Evolutionary conservation across 1,140 invertebrate species (phyloP), one percentile per base, ranked within the genome.

Genomic region (Atopsyche davidsoni): DNA sequence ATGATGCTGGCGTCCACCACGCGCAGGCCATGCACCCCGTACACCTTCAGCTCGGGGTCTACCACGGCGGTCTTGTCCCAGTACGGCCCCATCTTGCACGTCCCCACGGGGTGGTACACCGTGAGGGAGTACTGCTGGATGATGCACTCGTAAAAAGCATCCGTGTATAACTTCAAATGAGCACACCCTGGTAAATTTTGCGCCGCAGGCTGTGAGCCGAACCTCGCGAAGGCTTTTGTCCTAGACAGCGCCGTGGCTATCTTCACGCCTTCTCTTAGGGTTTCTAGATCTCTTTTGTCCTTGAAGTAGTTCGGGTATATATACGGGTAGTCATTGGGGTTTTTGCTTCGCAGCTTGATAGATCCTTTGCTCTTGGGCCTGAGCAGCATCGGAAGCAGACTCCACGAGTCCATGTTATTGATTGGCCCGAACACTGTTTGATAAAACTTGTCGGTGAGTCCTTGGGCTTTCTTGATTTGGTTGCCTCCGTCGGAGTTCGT

Each of bases 221-320:
- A 89, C 28, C 76, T 72, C 57, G 77, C 75, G 59, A 90, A 87
- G 0, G 85, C 77, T 39, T 77, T 74, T 0, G 87, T 90, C 51
- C 79, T 77, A 11, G 86, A 87, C 6, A 90, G 62, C 0, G 83
- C 83, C 0, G 89, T 71, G 0, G 76, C 82, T 17, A 90, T 83
- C 65, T 89, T 90, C 0, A 86, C 86, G 0, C 89, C 89, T 68
- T 93, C 90, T 2, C 92, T 75, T 23, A 94, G 65, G 0, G 81
- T 84, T 21, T 83, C 82, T 55, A 92, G 76, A 60, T 95, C 91
- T 13, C 80, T 74, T 1, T 85, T 83, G 43, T 92, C 84, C 4
- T 78, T 75, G 55, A 96, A 82, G 60, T 96, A 96, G 63, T 93
- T 94, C 0, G 95, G 91, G 63, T 93, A 87, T 41, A 98, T 93